A percentile compares a stretch with the other conserved stretches of the same genome.
Evolutionary conservation across 2,888 invertebrate species (phyloP).

Genomic region (Brachypalpus laphriformis): DNA sequence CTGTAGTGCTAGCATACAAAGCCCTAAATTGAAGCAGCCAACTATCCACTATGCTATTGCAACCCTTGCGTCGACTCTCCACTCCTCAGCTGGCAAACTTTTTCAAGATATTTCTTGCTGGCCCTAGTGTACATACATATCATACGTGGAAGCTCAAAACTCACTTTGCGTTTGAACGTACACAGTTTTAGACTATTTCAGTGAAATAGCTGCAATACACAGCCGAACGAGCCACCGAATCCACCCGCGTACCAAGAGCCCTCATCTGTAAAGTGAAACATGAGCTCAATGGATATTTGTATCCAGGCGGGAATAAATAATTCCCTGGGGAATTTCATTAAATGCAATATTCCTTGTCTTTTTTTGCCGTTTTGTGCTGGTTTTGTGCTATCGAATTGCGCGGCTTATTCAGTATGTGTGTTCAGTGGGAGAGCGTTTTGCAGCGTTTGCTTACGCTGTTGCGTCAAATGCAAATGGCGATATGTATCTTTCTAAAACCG

Average conservation of each 20-base stretch:
- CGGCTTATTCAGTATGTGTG: slow-evolving; percentile 18
- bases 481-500: slow-evolving; percentile 18
- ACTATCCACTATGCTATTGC: too few species aligned
- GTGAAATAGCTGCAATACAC: slow-evolving; percentile 16
- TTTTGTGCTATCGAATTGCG: neutral
- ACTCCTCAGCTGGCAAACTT: too few species aligned
- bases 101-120: neutral
- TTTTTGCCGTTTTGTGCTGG: neutral
- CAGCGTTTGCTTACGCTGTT: slow-evolving; percentile 56
- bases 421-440: slow-evolving; percentile 37
- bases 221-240: slow-evolving; percentile 21
- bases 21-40: too few species aligned
- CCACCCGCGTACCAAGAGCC: slow-evolving; percentile 13
- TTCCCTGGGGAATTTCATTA: slow-evolving; percentile 68
- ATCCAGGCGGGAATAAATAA: slow-evolving; percentile 66
- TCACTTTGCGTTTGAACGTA: neutral
- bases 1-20: too few species aligned
- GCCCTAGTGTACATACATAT: slow-evolving; percentile 2
- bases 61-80: too few species aligned
- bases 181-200: slow-evolving; percentile 12
- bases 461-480: slow-evolving; percentile 50
- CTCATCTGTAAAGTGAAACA: slow-evolving; percentile 57
- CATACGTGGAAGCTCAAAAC: neutral
- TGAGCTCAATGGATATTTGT: slow-evolving; percentile 62
- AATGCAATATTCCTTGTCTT: slow-evolving; percentile 59